Evolutionary conservation across 2,888 invertebrate genomes (phyloP).

Genomic region (Polia nebulosa): DNA sequence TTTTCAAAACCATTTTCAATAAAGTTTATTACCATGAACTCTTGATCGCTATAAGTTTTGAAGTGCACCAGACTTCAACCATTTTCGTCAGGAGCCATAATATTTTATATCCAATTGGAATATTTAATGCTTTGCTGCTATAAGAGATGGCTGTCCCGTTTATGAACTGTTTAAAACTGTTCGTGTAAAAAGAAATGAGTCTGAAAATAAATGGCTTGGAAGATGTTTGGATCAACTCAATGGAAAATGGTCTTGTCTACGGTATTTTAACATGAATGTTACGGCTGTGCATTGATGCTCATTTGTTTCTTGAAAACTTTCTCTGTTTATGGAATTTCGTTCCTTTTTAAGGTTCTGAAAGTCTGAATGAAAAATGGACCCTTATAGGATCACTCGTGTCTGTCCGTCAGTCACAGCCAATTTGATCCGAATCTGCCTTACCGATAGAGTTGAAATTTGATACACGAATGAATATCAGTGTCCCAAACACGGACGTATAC

Average conservation of each 20-base stretch:
- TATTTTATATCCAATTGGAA: conserved; percentile 47
- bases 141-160: conserved; percentile 33
- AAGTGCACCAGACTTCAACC: conserved; percentile 4
- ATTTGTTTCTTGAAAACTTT: neutral
- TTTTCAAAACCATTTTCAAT: neutral
- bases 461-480: too few relatives aligned
- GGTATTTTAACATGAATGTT: neutral
- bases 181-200: conserved; percentile 30
- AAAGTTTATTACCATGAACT: neutral
- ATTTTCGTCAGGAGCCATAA: conserved; percentile 31
- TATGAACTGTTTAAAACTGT: conserved; percentile 40
- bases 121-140: conserved; percentile 31
- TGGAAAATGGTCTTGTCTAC: conserved; percentile 1
- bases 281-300: neutral
- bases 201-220: neutral
- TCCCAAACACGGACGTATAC: too few relatives aligned
- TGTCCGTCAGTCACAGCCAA: too few relatives aligned
- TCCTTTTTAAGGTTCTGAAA: too few relatives aligned
- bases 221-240: conserved; percentile 18
- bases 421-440: too few relatives aligned
- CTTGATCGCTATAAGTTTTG: neutral
- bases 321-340: neutral
- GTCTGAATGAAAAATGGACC: too few relatives aligned
- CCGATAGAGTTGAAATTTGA: too few relatives aligned
- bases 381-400: too few relatives aligned